Base-by-base conservation (phyloP, 2,797 vertebrate species). In the Prunella strophiata region DNA sequence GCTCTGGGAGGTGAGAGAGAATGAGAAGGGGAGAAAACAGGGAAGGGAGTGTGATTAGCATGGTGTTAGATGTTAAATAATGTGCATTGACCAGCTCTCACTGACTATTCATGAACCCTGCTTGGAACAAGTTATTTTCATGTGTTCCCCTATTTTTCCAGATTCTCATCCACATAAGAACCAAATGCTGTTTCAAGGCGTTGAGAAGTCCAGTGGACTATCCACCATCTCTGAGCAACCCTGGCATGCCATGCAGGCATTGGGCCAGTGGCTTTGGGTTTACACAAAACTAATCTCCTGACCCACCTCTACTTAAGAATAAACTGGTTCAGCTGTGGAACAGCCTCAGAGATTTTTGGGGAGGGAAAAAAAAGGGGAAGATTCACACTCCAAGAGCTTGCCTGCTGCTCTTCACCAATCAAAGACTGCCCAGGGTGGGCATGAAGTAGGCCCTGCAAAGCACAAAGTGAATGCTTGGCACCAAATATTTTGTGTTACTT, bases 151-250 rank as follows among this genome's bases (percentile, higher is more conserved):
- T 1, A 3, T 87, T 89, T 47, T 90, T 62, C 25, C 18, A 55
- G 40, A 55, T 82, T 81, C 51, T 85, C 15, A 51, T 16, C 40
- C 63, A 18, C 21, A 45, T 48, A 4, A 51, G 76, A 91, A 25
- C 0, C 8, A 72, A 68, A 51, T 23, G 16, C 45, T 45, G 1
- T 45, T 74, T 16, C 51, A 54, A 16, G 1, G 1, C 30, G 20
- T 7, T 19, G 36, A 47, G 51, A 71, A 74, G 38, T 50, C 40
- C 32, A 43, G 13, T 15, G 36, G 51, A 19, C 12, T 30, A 13
- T 11, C 17, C 5, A 5, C 8, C 16, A 27, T 19, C 34, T 85
- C 43, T 76, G 66, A 74, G n/a, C 19, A 61, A 32, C 30, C 16
- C 1, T 54, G 43, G 9, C 36, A 16, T 17, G 26, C 26, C 29